phyloP scores from a whole-genome alignment of 2,113 vertebrate species.

The Furnarius figulus region DNA sequence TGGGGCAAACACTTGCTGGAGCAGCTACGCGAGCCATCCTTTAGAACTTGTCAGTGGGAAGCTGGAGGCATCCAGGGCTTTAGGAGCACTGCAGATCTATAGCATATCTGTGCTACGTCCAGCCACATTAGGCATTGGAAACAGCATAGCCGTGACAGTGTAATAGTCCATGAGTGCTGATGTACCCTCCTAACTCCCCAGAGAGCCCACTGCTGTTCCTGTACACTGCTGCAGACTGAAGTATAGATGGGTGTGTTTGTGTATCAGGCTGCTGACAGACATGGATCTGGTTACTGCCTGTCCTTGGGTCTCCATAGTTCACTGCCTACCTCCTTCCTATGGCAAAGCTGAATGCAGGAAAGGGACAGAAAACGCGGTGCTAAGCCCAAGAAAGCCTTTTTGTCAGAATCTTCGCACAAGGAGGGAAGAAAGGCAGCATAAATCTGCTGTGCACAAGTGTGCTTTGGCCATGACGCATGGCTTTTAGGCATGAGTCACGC shows the following conservation, averaged over 20 bases:
- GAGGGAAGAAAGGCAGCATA: not conserved
- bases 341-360: not conserved
- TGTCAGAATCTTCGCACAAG: not conserved
- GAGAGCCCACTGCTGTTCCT: not conserved
- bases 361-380: not conserved
- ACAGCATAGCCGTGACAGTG: not conserved
- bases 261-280: not conserved
- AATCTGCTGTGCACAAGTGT: not conserved
- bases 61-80: not conserved
- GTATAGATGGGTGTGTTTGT: not conserved
- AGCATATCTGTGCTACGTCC: not conserved
- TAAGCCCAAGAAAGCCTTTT: not conserved
- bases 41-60: slow-evolving; percentile 29
- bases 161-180: not conserved
- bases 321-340: not conserved
- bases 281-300: not conserved
- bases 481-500: slow-evolving; percentile 3
- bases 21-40: not conserved
- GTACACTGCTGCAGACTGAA: not conserved
- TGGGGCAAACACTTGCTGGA: slow-evolving; percentile 31
- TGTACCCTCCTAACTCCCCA: not conserved
- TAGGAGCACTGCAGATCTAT: not conserved
- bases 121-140: not conserved
- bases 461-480: not conserved
- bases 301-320: not conserved